Percentiles rank a stretch among this genome's conserved stretches.
Conservation (phyloP, 2,113 vertebrate species). For the Laticauda colubrina region DNA sequence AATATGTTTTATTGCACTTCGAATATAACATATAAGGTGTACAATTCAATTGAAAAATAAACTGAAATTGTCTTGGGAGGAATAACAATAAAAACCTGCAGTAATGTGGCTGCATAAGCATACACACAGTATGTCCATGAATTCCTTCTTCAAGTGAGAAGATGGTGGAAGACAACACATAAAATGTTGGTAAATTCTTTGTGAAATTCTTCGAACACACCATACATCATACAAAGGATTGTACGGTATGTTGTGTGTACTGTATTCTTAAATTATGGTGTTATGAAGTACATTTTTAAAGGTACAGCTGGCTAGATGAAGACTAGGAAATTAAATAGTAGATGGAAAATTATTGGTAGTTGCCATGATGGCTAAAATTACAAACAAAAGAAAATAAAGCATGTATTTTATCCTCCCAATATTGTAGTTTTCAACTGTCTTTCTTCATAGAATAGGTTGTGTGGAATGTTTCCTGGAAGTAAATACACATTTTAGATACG, state of each 20-base stretch:
- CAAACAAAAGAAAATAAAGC: background rate
- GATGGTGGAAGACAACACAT: background rate
- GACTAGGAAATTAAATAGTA: conserved; percentile 9
- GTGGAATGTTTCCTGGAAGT: background rate
- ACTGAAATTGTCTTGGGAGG: too few relatives aligned
- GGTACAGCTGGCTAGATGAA: conserved; percentile 22
- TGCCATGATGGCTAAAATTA: conserved; percentile 11
- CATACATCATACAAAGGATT: background rate
- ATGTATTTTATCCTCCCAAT: background rate
- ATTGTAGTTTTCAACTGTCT: background rate
- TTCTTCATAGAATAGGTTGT: background rate
- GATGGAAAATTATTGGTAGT: conserved; percentile 14
- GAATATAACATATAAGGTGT: too few relatives aligned
- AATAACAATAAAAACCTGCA: too few relatives aligned
- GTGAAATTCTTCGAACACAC: background rate
- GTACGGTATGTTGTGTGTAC: background rate
- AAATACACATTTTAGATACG: background rate
- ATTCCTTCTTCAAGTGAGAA: background rate
- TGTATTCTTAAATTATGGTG: conserved; percentile 1
- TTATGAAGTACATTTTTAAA: conserved; percentile 40
- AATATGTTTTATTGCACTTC: too few relatives aligned
- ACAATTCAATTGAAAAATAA: too few relatives aligned
- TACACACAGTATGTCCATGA: background rate
- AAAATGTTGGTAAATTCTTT: background rate
- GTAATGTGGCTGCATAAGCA: too few relatives aligned